Evolutionary conservation across 35 echinoderm and acorn worm species (phyloP).

Genomic region (Ophiothrix spiculata): DNA sequence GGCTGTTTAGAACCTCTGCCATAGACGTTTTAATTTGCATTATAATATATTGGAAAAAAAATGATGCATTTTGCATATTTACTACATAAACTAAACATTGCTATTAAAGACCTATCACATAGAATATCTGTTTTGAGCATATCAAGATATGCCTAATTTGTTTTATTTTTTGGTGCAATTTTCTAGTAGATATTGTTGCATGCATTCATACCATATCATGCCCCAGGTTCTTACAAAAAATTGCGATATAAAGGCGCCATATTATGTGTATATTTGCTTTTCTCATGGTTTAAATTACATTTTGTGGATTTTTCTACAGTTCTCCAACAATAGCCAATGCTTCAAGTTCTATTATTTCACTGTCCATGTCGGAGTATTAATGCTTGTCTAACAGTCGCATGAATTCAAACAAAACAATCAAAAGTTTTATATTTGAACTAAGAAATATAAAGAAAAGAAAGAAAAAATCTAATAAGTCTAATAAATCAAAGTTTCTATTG

Average conservation of each 20-base stretch:
- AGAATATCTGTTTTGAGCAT: too few species aligned
- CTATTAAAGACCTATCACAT: too few species aligned
- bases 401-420: constrained; percentile 3
- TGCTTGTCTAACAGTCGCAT: constrained; percentile 8
- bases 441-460: not conserved
- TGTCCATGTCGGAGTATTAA: not conserved
- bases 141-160: too few species aligned
- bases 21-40: too few species aligned
- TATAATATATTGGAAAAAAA: too few species aligned
- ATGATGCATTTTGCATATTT: too few species aligned
- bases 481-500: constrained; percentile 9
- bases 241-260: not conserved
- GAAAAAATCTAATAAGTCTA: not conserved
- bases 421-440: constrained; percentile 12
- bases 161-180: too few species aligned
- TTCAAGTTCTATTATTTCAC: not conserved
- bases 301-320: not conserved
- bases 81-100: too few species aligned
- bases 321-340: not conserved
- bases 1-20: too few species aligned
- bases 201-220: not conserved
- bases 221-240: not conserved
- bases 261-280: not conserved
- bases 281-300: constrained; percentile 2
- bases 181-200: too few species aligned